Conservation (phyloP, 1,140 invertebrate species). For the Holotrichia oblita region DNA sequence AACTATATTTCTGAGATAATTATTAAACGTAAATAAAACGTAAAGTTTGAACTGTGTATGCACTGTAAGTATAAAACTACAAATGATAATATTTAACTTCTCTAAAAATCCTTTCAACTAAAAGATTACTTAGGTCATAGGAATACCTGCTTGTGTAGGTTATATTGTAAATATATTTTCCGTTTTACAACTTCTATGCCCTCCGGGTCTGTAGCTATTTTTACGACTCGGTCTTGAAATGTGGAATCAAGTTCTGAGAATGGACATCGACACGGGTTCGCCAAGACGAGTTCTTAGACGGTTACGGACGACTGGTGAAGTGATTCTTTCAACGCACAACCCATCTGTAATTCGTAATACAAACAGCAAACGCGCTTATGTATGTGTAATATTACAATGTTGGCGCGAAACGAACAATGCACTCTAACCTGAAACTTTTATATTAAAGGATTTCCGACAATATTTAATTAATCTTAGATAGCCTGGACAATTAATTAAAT, state of each 20-base stretch:
- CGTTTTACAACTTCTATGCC: not conserved
- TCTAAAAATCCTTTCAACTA: too few relatives aligned
- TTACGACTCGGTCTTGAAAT: not conserved
- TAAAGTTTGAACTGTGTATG: too few relatives aligned
- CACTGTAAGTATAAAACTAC: too few relatives aligned
- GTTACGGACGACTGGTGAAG: not conserved
- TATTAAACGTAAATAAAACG: too few relatives aligned
- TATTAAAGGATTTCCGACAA: too few relatives aligned
- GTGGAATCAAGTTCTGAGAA: constrained; percentile 11
- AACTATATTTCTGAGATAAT: too few relatives aligned
- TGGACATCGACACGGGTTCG: constrained; percentile 14
- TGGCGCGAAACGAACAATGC: not conserved
- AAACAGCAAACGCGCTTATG: not conserved
- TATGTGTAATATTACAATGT: not conserved
- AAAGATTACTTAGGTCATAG: too few relatives aligned
- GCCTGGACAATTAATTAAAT: too few relatives aligned
- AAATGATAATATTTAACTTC: too few relatives aligned
- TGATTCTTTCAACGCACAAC: not conserved
- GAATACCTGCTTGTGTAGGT: too few relatives aligned
- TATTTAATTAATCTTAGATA: too few relatives aligned
- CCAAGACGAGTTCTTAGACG: not conserved
- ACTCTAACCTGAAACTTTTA: too few relatives aligned
- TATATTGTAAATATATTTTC: not conserved
- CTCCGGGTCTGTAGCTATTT: not conserved
- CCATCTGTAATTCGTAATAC: not conserved